phyloP scores from a whole-genome alignment of 2,113 vertebrate genomes.

The Poeciliopsis prolifica region DNA sequence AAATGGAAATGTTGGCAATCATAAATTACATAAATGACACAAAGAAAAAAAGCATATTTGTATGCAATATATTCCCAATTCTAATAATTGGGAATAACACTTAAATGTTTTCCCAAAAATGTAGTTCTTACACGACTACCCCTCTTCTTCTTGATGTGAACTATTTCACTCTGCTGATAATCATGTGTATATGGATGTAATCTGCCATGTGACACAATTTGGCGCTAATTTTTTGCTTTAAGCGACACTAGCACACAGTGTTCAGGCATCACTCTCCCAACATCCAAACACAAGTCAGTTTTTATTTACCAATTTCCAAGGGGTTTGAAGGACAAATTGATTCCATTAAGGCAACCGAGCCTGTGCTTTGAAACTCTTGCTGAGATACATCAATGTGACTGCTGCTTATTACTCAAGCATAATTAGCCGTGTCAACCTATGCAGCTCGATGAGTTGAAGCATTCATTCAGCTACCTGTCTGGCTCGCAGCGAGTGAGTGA shows the following conservation, averaged over 20 bases:
- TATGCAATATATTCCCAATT: background rate
- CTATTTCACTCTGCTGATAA: background rate
- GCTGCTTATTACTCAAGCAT: conserved; percentile 22
- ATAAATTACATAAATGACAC: background rate
- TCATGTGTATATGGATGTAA: background rate
- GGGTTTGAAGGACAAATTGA: conserved; percentile 40
- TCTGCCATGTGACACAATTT: background rate
- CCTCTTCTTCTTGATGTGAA: background rate
- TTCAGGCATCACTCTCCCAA: background rate
- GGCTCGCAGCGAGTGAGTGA: conserved; percentile 34
- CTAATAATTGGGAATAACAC: no score
- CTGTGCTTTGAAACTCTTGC: conserved; percentile 14
- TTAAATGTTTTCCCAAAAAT: no score
- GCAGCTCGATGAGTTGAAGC: conserved; percentile 14
- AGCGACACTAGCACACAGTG: background rate
- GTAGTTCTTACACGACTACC: no score
- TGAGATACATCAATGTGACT: conserved; percentile 39
- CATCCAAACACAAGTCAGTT: background rate
- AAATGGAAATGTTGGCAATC: background rate
- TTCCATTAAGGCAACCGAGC: conserved; percentile 30
- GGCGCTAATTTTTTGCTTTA: no score
- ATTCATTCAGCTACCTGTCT: conserved; percentile 35
- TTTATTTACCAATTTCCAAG: conserved; percentile 2
- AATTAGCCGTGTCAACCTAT: conserved; percentile 53
- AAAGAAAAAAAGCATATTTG: background rate